phyloP scores from a whole-genome alignment of 2,797 vertebrate genomes.

The Carapus acus region DNA sequence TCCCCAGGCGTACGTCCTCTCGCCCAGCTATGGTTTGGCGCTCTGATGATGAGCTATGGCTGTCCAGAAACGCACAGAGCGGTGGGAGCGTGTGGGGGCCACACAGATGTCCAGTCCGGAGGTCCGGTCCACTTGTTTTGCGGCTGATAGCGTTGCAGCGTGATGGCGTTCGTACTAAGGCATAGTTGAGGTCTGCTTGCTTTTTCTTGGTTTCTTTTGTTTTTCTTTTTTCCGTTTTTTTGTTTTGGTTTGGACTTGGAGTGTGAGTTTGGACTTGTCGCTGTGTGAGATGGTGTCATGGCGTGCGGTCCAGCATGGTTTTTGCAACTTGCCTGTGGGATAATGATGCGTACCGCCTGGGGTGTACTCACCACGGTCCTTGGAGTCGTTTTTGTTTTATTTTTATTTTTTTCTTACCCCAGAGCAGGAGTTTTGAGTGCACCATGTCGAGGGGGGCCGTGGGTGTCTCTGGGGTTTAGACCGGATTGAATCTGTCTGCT shows the following conservation, averaged over 20 bases:
- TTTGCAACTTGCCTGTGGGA: slow-evolving; percentile 46
- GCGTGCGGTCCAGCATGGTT: slow-evolving; percentile 49
- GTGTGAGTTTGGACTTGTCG: slow-evolving; percentile 8
- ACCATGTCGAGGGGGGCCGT: slow-evolving; percentile 5
- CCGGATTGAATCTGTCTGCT: slow-evolving; percentile 35
- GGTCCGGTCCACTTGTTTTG: slow-evolving; percentile 18
- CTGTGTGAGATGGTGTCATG: slow-evolving; percentile 20
- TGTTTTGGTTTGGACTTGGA: slow-evolving; percentile 18
- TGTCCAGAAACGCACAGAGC: slow-evolving; percentile 35
- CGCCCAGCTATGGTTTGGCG: slow-evolving; percentile 27
- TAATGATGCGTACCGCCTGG: slow-evolving; percentile 23
- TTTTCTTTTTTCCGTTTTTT: no score
- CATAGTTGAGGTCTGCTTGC: slow-evolving; percentile 33
- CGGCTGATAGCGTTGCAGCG: slow-evolving; percentile 26
- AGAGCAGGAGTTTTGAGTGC: slow-evolving; percentile 23
- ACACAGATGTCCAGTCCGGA: slow-evolving; percentile 28
- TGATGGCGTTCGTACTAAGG: slow-evolving; percentile 9
- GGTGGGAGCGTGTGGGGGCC: slow-evolving; percentile 14
- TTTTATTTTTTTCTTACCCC: not conserved
- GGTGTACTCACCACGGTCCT: slow-evolving; percentile 23
- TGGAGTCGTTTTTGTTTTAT: no score
- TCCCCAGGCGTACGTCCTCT: not conserved
- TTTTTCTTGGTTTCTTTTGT: no score
- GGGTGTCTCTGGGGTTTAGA: slow-evolving; percentile 21
- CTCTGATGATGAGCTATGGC: slow-evolving; percentile 42